Conservation (phyloP, 1,140 invertebrate species). For the Lordiphosa collinella region DNA sequence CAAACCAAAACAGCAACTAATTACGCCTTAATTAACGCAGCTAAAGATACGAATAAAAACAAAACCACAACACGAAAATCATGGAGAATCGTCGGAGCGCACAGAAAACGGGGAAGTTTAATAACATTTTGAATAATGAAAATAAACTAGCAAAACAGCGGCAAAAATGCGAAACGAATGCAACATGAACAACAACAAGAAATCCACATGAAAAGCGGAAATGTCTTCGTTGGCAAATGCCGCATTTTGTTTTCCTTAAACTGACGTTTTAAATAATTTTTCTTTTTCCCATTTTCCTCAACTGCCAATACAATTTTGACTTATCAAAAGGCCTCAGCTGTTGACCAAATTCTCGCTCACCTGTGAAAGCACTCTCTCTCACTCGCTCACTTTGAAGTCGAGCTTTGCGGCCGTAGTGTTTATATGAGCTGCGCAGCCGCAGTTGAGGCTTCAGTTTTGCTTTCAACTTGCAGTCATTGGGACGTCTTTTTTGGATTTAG, state of each 20-base stretch:
- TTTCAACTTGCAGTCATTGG: constrained; percentile 43
- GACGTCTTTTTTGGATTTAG: constrained; percentile 19
- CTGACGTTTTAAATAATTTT: constrained; percentile 32
- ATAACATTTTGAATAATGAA: constrained; percentile 75
- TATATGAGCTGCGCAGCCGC: constrained; percentile 58
- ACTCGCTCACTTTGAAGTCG: background rate
- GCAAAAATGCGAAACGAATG: constrained; percentile 48
- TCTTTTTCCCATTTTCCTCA: constrained; percentile 1
- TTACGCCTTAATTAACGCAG: constrained; percentile 69
- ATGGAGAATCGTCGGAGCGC: constrained; percentile 44
- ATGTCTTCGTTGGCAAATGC: constrained; percentile 47
- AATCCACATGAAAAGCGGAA: constrained; percentile 67
- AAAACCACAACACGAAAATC: constrained; percentile 30
- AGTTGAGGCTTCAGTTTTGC: constrained; percentile 48
- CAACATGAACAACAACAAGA: constrained; percentile 30
- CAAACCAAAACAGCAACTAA: constrained; percentile 44
- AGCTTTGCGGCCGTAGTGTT: constrained; percentile 20
- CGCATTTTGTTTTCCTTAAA: constrained; percentile 52
- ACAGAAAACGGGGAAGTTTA: constrained; percentile 65
- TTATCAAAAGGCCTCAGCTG: constrained; percentile 25
- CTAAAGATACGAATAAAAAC: constrained; percentile 35
- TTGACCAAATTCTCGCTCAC: constrained; percentile 34
- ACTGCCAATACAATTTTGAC: constrained; percentile 35
- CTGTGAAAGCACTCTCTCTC: constrained; percentile 7
- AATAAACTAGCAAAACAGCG: constrained; percentile 29